These are phyloP conservation scores for Zhuqinia jingwanae DNA, from an alignment of 2,888 invertebrate species.

Conservation along the genomic window DNA sequence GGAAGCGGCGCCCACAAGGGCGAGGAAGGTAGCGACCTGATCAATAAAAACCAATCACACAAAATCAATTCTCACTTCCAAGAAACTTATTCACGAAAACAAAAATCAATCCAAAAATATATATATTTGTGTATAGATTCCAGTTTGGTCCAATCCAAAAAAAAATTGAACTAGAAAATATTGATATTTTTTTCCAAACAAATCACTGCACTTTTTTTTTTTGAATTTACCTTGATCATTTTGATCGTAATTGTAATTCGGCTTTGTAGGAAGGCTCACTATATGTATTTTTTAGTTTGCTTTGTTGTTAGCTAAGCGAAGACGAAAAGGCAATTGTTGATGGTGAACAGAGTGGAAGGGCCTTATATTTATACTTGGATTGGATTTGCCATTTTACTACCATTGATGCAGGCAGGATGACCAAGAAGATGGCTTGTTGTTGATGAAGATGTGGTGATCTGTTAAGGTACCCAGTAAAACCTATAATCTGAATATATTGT, in stretches of 20 bases:
- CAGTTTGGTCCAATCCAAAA: background rate
- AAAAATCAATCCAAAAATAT: background rate
- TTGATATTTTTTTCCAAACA: no score
- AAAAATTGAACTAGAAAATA: background rate
- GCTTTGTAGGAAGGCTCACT: background rate
- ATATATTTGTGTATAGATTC: no score
- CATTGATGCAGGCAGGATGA: background rate
- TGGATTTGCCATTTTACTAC: conserved; percentile 28
- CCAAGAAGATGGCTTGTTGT: conserved; percentile 16
- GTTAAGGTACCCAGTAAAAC: conserved; percentile 33
- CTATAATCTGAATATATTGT: background rate
- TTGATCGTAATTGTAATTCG: conserved; percentile 1
- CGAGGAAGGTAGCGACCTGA: conserved; percentile 56
- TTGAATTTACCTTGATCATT: conserved; percentile 61
- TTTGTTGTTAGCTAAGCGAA: conserved; percentile 49
- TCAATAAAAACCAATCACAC: conserved; percentile 9
- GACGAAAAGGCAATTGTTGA: conserved; percentile 46
- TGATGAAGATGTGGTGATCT: conserved; percentile 29
- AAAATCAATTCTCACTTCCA: background rate
- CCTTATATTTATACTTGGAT: conserved; percentile 60
- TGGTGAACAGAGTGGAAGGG: conserved; percentile 26
- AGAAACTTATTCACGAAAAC: conserved; percentile 28
- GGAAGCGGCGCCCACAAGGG: conserved; percentile 54
- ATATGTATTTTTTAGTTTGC: background rate
- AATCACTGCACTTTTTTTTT: conserved; percentile 25